Base-by-base conservation (phyloP, 2,797 vertebrate genomes). In the Phylloscopus collybita region DNA sequence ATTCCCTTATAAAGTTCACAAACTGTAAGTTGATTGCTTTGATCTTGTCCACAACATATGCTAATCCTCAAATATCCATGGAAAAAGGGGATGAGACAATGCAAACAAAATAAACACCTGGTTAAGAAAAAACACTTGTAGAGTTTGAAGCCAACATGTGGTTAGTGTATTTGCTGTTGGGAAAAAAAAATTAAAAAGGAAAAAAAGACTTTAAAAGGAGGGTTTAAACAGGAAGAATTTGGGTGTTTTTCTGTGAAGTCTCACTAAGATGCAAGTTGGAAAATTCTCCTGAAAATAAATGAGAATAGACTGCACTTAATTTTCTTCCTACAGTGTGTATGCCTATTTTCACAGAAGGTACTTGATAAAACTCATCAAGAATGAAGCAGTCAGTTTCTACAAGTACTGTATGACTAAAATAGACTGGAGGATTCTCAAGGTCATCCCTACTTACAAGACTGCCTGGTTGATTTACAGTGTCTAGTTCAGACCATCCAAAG, bases 11-110 rank as follows among this genome's bases (percentile, higher is more conserved):
- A 84, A 95, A 93, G 78, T 92, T 93, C 92, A 86, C 73, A 94
- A 93, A 94, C 76, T 70, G 56, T 90, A 93, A 95, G 94, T 86
- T 80, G 75, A 93, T 93, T 83, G 91, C 89, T 97, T 92, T 92
- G 91, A 95, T 96, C 85, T 96, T 86, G 66, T 90, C 90, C 60
- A 62, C 53, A 95, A 86, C 83, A 76, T 88, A 90, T 91, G 88
- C 86, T 95, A 93, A 97, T 97, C 80, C 62, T 92, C 80, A 93
- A 76, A 92, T 88, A 91, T 73, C 86, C 62, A 73, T 82, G 78
- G 80, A 90, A 92, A 59, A 86, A 93, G 16, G 11, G 44, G 40
- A 73, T 79, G 73, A 95, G 88, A 94, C 81, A 94, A 86, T 76
- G 49, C 64, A 81, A 90, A 53, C 71, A 92, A 93, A 95, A 93